Conservation (phyloP, 2,888 invertebrate genomes). For the Cotesia congregata region DNA sequence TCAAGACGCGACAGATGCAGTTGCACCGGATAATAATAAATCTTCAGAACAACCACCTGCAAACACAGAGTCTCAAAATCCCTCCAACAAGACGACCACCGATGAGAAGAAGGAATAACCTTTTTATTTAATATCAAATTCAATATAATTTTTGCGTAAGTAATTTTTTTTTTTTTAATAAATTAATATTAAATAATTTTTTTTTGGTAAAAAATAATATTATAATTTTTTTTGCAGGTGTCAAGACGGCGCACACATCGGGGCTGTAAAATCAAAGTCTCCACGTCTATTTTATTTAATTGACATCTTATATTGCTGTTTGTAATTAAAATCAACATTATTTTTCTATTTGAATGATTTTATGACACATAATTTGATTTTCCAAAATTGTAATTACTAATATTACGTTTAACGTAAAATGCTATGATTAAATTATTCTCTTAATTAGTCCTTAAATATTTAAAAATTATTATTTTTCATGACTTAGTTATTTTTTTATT, state of each 20-base stretch:
- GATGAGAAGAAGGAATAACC: slow-evolving; percentile 67
- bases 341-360: slow-evolving; percentile 26
- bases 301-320: slow-evolving; percentile 63
- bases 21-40: slow-evolving; percentile 54
- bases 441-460: no score
- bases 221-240: slow-evolving; percentile 55
- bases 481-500: neutral
- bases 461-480: neutral
- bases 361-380: neutral
- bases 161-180: slow-evolving; percentile 1
- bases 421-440: no score
- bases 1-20: slow-evolving; percentile 64
- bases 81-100: slow-evolving; percentile 57
- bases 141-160: slow-evolving; percentile 49
- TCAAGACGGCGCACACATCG: slow-evolving; percentile 64
- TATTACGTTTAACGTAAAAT: neutral
- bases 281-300: slow-evolving; percentile 66
- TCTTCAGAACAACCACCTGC: slow-evolving; percentile 45
- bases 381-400: neutral
- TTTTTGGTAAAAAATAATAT: slow-evolving; percentile 8
- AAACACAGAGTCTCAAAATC: slow-evolving; percentile 59
- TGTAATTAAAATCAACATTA: slow-evolving; percentile 62
- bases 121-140: slow-evolving; percentile 33
- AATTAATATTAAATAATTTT: neutral
- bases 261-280: slow-evolving; percentile 62